These are phyloP conservation scores for Hyppa rectilinea DNA, from an alignment of 2,888 invertebrate genomes.

Conservation along the genomic window DNA sequence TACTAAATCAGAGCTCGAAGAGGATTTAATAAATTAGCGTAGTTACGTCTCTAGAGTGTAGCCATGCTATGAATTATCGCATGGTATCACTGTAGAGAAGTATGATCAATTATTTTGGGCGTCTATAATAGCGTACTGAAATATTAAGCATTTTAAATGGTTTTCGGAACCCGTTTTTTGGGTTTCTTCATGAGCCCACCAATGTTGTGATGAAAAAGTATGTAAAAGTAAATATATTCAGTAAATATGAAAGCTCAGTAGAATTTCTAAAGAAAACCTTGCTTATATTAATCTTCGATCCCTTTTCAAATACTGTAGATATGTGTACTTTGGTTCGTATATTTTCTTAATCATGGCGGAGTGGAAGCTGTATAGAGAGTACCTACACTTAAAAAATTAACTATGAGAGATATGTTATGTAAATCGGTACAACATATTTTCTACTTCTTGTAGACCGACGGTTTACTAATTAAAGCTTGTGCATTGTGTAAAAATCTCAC, in stretches of 20 bases:
- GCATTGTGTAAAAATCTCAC: no score
- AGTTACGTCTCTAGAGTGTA: no score
- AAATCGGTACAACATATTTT: no score
- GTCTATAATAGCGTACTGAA: constrained; percentile 15
- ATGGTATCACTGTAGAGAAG: constrained; percentile 22
- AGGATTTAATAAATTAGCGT: constrained; percentile 48
- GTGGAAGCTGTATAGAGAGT: background rate
- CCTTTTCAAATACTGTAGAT: background rate
- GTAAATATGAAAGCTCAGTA: background rate
- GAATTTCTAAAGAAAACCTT: constrained; percentile 17
- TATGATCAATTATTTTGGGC: constrained; percentile 33
- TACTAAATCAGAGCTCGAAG: constrained; percentile 39
- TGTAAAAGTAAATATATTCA: background rate
- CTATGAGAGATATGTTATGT: no score
- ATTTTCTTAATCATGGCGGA: constrained; percentile 27
- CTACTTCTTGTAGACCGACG: no score
- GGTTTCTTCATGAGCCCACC: no score
- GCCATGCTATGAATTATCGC: no score
- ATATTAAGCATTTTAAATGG: background rate
- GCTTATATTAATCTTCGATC: constrained; percentile 9
- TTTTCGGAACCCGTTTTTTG: background rate
- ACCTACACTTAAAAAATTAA: background rate
- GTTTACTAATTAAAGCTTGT: background rate
- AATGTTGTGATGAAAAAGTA: background rate
- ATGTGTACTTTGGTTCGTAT: background rate